Evolutionary conservation across 2,888 invertebrate species (phyloP).

Genomic region (Lamproptera curius): DNA sequence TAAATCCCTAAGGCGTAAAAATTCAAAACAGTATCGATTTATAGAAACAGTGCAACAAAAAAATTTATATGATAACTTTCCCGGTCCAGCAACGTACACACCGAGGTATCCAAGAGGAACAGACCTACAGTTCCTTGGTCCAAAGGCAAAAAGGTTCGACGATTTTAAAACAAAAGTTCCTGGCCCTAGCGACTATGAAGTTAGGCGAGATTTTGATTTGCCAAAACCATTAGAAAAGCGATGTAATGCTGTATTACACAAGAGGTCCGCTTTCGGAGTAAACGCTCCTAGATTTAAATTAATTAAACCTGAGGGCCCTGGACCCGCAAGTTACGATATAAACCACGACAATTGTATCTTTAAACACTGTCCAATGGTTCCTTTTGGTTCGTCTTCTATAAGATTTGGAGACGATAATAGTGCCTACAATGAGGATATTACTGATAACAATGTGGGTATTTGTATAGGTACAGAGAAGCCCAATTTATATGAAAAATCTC

Average conservation of each 20-base stretch:
- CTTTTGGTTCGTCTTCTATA: slow-evolving; percentile 46
- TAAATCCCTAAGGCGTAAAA: slow-evolving; percentile 45
- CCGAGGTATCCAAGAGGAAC: slow-evolving; percentile 41
- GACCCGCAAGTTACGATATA: slow-evolving; percentile 49
- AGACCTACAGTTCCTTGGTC: slow-evolving; percentile 38
- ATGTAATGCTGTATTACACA: slow-evolving; percentile 45
- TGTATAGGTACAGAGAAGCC: slow-evolving; percentile 33
- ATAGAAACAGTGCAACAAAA: slow-evolving; percentile 54
- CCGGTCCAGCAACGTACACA: slow-evolving; percentile 54
- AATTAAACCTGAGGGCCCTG: slow-evolving; percentile 42
- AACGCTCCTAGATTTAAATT: slow-evolving; percentile 49
- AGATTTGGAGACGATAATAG: slow-evolving; percentile 43
- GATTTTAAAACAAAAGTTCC: slow-evolving; percentile 35
- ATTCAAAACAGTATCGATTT: slow-evolving; percentile 51
- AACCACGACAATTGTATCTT: slow-evolving; percentile 33
- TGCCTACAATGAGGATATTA: no score
- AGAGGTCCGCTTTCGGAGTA: slow-evolving; percentile 48
- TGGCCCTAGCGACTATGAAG: slow-evolving; percentile 49
- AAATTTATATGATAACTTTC: slow-evolving; percentile 43
- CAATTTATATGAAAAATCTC: slow-evolving; percentile 32
- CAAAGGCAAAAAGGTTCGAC: slow-evolving; percentile 47
- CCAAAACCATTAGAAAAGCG: slow-evolving; percentile 28
- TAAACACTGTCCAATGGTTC: slow-evolving; percentile 39
- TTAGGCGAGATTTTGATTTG: slow-evolving; percentile 53
- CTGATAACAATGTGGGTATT: no score